A percentile compares a stretch with the other conserved stretches of the same genome.
phyloP scores from a whole-genome alignment of 2,797 vertebrate genomes.

The Coilia nasus region DNA sequence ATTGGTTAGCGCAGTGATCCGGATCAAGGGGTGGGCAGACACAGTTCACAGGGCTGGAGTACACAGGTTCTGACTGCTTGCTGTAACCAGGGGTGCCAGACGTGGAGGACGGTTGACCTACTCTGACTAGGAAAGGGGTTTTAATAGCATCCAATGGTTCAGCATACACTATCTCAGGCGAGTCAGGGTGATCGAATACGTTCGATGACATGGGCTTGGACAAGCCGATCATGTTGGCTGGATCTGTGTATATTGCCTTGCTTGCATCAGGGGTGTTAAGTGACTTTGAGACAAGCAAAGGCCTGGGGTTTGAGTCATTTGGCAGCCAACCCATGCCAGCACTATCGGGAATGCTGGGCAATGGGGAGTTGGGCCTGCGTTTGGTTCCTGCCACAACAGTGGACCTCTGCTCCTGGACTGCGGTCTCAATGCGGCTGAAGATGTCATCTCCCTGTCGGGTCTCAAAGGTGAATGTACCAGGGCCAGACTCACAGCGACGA shows the following conservation, averaged over 20 bases:
- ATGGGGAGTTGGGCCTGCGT: slow-evolving; percentile 63
- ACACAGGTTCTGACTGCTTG: slow-evolving; percentile 59
- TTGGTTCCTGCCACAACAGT: slow-evolving; percentile 28
- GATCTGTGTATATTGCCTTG: slow-evolving; percentile 68
- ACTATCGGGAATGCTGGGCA: slow-evolving; percentile 60
- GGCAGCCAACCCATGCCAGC: slow-evolving; percentile 41
- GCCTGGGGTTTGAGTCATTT: slow-evolving; percentile 19
- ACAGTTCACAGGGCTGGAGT: slow-evolving; percentile 63
- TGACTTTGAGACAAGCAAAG: neutral
- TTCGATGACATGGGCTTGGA: slow-evolving; percentile 67
- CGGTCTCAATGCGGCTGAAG: slow-evolving; percentile 82
- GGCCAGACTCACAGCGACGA: slow-evolving; percentile 87
- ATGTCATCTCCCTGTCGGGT: slow-evolving; percentile 86
- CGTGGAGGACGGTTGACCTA: slow-evolving; percentile 62
- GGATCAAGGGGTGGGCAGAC: slow-evolving; percentile 33
- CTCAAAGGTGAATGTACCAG: slow-evolving; percentile 92
- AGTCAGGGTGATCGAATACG: neutral
- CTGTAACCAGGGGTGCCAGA: slow-evolving; percentile 43
- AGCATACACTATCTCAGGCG: slow-evolving; percentile 35
- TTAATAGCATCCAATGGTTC: slow-evolving; percentile 35
- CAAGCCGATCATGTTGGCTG: slow-evolving; percentile 57
- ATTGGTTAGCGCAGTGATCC: neutral
- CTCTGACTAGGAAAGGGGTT: slow-evolving; percentile 52
- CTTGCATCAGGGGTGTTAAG: neutral
- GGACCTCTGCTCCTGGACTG: slow-evolving; percentile 81